Evolutionary conservation across 1,140 invertebrate genomes (phyloP), one percentile per base, ranked within the genome.

Genomic region (Cydia strobilella): DNA sequence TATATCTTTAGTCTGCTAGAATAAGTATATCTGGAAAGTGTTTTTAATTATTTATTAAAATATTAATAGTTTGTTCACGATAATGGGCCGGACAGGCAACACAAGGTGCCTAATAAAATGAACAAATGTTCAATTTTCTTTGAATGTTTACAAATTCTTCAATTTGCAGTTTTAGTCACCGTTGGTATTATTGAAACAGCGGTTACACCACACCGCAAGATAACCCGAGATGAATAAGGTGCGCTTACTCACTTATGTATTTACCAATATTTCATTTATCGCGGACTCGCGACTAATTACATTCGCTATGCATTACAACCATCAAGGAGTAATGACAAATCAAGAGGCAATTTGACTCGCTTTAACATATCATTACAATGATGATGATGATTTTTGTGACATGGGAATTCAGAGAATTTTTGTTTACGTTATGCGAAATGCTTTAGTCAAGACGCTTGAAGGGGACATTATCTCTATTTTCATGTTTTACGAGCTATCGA

Each of bases 221-320:
- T 72, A 71, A 65, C 23, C 66, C 51, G n/a, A 66, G 73, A 76
- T 81, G 77, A 79, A 76, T 76, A 79, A 81, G 62, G 39, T 27
- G 62, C 62, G 65, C 65, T 78, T 76, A 78, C 72, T 75, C 75
- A 76, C 42, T 25, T 78, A 78, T 81, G 80, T 75, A 78, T 81
- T 81, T 75, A 78, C 81, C 82, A 86, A 82, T 79, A 83, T 80
- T 80, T 62, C 77, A 82, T 79, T 81, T 77, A 73, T 69, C 66
- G 63, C 74, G 77, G 75, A 25, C 35, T 72, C 77, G 77, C 74
- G 42, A 77, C 77, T 78, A 82, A 82, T 82, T 66, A 1, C 66
- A 81, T 78, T 81, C 76, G 79, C 74, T 77, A 78, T 75, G 77
- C 80, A 59, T 74, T 72, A 69, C 74, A 74, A 59, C 1, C n/a